These are phyloP conservation scores for Scaptomyza tumidula DNA, from an alignment of 2,888 invertebrate species.

Conservation along the genomic window DNA sequence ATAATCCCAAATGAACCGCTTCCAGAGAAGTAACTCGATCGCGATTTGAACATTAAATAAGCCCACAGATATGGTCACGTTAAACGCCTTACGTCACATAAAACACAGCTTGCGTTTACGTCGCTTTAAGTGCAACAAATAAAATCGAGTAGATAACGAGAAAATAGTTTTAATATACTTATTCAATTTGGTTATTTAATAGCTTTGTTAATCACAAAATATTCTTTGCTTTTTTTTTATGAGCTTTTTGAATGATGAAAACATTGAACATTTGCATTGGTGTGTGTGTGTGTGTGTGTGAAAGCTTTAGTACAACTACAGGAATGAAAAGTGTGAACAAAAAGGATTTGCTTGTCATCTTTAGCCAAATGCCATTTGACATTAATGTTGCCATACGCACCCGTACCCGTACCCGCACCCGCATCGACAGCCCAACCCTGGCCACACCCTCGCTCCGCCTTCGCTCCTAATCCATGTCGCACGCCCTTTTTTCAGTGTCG, in stretches of 20 bases:
- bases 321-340: conserved; percentile 6
- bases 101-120: not conserved
- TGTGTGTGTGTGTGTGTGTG: too few relatives aligned
- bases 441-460: not conserved
- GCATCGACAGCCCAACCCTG: too few relatives aligned
- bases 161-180: too few relatives aligned
- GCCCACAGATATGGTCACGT: not conserved
- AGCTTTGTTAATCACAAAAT: too few relatives aligned
- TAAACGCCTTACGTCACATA: not conserved
- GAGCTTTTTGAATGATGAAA: too few relatives aligned
- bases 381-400: conserved; percentile 50
- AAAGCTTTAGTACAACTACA: too few relatives aligned
- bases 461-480: not conserved
- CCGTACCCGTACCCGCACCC: conserved; percentile 13
- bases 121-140: too few relatives aligned
- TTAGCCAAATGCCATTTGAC: conserved; percentile 71
- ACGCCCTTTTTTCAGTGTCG: conserved; percentile 20
- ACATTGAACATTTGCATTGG: too few relatives aligned
- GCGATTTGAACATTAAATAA: conserved; percentile 54
- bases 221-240: too few relatives aligned
- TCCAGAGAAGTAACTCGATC: conserved; percentile 66
- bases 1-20: conserved; percentile 65
- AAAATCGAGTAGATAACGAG: too few relatives aligned
- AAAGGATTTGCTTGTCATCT: conserved; percentile 62
- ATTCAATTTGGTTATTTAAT: too few relatives aligned